Percentiles rank a stretch among this genome's conserved stretches.
phyloP scores from a whole-genome alignment of 1,140 invertebrate species.

The Drosophila kikkawai region DNA sequence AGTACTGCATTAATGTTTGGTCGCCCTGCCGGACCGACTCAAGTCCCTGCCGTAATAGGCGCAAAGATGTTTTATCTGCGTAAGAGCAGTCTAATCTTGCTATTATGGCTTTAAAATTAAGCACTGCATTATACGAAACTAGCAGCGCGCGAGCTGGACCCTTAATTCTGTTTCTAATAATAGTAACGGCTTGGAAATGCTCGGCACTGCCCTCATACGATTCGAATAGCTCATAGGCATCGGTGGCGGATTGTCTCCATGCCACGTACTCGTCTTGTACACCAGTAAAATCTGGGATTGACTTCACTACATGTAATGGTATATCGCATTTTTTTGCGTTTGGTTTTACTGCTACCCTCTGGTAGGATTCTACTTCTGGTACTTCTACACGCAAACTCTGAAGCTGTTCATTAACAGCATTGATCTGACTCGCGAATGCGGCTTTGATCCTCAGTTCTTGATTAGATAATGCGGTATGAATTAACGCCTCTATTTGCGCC shows the following conservation, averaged over 20 bases:
- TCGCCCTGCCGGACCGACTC: too few relatives aligned
- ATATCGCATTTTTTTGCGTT: background rate
- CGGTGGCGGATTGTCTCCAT: conserved; percentile 31
- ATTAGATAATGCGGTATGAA: too few relatives aligned
- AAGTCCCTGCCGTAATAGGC: too few relatives aligned
- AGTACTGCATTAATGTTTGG: too few relatives aligned
- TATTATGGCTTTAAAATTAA: too few relatives aligned
- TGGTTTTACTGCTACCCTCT: background rate
- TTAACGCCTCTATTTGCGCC: background rate
- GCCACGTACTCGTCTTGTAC: conserved; percentile 24
- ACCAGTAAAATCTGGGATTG: background rate
- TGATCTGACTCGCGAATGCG: background rate
- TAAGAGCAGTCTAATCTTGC: too few relatives aligned
- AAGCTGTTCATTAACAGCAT: conserved; percentile 5
- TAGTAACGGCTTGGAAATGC: too few relatives aligned
- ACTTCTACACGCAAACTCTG: conserved; percentile 5
- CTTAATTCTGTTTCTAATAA: too few relatives aligned
- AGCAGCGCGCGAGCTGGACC: too few relatives aligned
- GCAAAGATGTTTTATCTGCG: too few relatives aligned
- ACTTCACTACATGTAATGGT: background rate
- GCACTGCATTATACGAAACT: too few relatives aligned
- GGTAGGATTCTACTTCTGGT: background rate
- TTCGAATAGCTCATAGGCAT: conserved; percentile 24
- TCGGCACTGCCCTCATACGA: background rate
- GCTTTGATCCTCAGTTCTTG: too few relatives aligned